Conservation (phyloP, 2,113 vertebrate species). For the Calonectris borealis region DNA sequence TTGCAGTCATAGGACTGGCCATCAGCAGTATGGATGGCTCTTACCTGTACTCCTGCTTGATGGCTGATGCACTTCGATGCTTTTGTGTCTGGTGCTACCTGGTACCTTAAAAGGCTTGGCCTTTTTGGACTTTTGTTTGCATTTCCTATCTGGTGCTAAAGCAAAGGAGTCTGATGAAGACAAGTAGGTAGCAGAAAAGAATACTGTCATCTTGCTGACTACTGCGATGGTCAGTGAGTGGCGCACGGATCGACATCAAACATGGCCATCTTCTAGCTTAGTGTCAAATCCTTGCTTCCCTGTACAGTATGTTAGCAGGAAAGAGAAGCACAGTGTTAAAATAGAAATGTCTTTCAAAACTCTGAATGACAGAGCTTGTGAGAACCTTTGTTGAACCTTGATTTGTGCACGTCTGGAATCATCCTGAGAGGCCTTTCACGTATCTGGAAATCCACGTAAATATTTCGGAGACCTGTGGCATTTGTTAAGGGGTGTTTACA, state of each 20-base stretch:
- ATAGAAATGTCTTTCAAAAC: background rate
- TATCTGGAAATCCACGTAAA: no score
- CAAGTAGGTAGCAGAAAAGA: background rate
- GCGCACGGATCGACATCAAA: background rate
- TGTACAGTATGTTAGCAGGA: background rate
- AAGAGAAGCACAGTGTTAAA: background rate
- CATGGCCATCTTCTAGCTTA: no score
- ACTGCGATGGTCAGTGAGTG: background rate
- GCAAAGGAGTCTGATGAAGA: background rate
- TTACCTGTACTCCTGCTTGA: background rate
- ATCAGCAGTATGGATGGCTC: background rate
- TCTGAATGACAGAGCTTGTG: no score
- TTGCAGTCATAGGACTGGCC: background rate
- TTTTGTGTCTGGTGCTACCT: background rate
- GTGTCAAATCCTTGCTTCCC: background rate
- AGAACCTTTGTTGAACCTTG: background rate
- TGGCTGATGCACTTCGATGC: background rate
- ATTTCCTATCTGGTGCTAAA: background rate
- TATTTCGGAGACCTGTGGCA: background rate
- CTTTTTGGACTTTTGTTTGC: rapidly evolving
- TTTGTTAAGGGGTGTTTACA: background rate
- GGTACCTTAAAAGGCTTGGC: background rate
- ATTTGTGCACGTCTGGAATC: background rate
- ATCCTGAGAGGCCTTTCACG: background rate
- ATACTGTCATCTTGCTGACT: background rate